Evolutionary conservation across 2,888 invertebrate species (phyloP).

Genomic region (Brachylomia viminalis): DNA sequence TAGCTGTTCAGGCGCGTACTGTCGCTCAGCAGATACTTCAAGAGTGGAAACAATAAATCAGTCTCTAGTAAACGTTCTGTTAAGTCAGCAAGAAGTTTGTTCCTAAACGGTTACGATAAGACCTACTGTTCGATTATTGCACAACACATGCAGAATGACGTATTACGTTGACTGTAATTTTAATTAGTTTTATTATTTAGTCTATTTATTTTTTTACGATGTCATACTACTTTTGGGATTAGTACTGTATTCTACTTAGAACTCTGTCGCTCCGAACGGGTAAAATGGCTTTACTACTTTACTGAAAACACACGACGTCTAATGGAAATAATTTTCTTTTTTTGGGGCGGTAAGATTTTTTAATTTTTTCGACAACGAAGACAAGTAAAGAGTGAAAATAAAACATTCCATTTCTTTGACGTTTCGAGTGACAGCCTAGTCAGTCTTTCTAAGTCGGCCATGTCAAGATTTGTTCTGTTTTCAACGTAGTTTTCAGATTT

Average conservation of each 20-base stretch:
- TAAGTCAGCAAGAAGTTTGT: slow-evolving; percentile 84
- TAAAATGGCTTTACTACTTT: slow-evolving; percentile 51
- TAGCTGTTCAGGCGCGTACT: slow-evolving; percentile 24
- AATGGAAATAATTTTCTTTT: slow-evolving; percentile 41
- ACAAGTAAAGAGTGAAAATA: slow-evolving; percentile 20
- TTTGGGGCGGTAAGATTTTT: slow-evolving; percentile 43
- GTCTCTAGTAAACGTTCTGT: slow-evolving; percentile 79
- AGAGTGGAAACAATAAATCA: slow-evolving; percentile 74
- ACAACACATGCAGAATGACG: slow-evolving; percentile 88
- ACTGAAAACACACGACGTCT: slow-evolving; percentile 53
- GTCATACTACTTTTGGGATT: slow-evolving; percentile 71
- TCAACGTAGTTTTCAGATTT: slow-evolving; percentile 36
- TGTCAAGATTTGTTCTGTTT: slow-evolving; percentile 61
- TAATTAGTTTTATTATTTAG: slow-evolving; percentile 65
- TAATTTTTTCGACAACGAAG: slow-evolving; percentile 25
- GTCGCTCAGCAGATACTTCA: slow-evolving; percentile 43
- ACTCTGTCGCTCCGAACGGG: slow-evolving; percentile 75
- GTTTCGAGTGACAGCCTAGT: slow-evolving; percentile 58
- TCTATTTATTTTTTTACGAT: slow-evolving; percentile 70
- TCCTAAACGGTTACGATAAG: slow-evolving; percentile 80
- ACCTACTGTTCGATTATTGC: slow-evolving; percentile 87
- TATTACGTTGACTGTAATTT: slow-evolving; percentile 81
- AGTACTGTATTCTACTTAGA: slow-evolving; percentile 71
- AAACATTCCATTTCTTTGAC: slow-evolving; percentile 44
- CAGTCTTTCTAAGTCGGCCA: slow-evolving; percentile 62